Evolutionary conservation across 2,888 invertebrate species (phyloP), one percentile per base, ranked within the genome.

Genomic region (Diadegma fenestrale): DNA sequence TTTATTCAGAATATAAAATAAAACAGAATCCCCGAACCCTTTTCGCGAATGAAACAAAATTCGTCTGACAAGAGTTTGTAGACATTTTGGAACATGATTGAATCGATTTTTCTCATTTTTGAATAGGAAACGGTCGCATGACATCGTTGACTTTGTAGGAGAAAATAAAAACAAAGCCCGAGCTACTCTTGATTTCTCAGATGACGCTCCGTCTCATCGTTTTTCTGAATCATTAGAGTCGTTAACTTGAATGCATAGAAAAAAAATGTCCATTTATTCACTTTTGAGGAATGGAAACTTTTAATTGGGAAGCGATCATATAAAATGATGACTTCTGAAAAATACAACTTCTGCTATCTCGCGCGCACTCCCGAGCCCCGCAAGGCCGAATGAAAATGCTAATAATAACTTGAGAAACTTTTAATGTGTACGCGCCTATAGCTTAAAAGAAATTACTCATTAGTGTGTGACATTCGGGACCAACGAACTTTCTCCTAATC

Each of bases 401-500:
- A 26, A 26, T 26, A 26, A 26, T 58, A 58, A 22, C 12, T 26
- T 19, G 10, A 51, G 51, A 51, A 51, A 51, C 51, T 51, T 48
- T 1, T n/a, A n/a, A n/a, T n/a, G n/a, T n/a, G 10, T 26, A 26
- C 14, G n/a, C n/a, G n/a, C n/a, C n/a, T n/a, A 26, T 26, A 58
- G 26, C 14, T 58, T 26, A 58, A 26, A 58, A 58, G 58, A 58
- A 58, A 58, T 26, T 58, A 26, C 58, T 58, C 58, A 58, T 58
- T 58, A 58, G 58, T 22, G 58, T 58, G 58, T 58, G 58, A 58
- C 58, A 58, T 26, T 58, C 14, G 14, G 26, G 26, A 14, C 14
- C 26, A 58, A 58, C 58, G 26, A 5, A 58, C 58, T 58, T 58
- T 58, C 58, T 58, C 58, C 14, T 5, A 58, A 58, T 6, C 12